Evolutionary conservation across 1,140 invertebrate genomes (phyloP), one percentile per base, ranked within the genome.

Genomic region (Lucilia cuprina): DNA sequence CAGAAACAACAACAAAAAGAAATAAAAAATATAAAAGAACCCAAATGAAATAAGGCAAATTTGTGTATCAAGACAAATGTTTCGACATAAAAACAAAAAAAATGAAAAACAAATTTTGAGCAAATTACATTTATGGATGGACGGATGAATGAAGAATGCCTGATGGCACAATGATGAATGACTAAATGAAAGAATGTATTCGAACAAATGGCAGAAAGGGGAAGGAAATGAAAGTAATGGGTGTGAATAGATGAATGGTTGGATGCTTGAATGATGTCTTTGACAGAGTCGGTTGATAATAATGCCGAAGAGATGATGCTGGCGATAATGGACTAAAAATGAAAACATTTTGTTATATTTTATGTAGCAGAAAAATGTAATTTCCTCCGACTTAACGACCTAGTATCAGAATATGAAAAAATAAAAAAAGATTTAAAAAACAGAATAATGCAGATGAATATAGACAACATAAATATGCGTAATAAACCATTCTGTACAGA

Each of bases 331-430:
- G 77, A 80, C 41, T 80, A 74, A 83, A 74, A 83, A 83, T 83
- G 35, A 83, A 83, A 49, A 74, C 74, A 74, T 83, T 83, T 83
- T 74, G 30, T 74, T 87, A 47, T 86, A 84, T 89, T 88, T 89
- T 88, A 89, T 89, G 87, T 83, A 84, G 86, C 87, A 85, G 85
- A 87, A 89, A 89, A 89, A 89, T 86, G 87, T 89, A 89, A 89
- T 88, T 89, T 89, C 88, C 83, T 87, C 87, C 74, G 8, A 70
- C 21, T 80, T 80, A 49, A 80, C 19, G 77, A 80, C 77, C 77
- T 5, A 47, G 19, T 49, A 30, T 30, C 25, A 30, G 19, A 80
- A 80, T n/a, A 70, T 70, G 9, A 70, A 60, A 60, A 60, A 60
- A 60, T 14, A n/a, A 60, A 60, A 60, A 30, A 17, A 7, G 5